Percentiles rank a stretch among this genome's conserved stretches.
Evolutionary conservation across 2,797 vertebrate species (phyloP).

Genomic region (Chanos chanos): DNA sequence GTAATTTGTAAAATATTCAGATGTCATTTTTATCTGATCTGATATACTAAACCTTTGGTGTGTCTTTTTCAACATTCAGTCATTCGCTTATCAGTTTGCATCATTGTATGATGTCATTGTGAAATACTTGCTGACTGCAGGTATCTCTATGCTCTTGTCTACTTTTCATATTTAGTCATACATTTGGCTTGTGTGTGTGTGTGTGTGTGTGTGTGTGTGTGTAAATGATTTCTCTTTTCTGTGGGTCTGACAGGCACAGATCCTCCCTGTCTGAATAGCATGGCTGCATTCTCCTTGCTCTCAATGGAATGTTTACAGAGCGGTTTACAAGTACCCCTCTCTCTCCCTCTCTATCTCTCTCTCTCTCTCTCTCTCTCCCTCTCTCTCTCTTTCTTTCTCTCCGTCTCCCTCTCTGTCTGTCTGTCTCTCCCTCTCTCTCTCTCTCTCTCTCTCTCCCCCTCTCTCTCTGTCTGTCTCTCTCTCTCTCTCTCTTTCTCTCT

Average conservation of each 20-base stretch:
- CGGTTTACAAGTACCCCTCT: slow-evolving; percentile 39
- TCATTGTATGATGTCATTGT: too few species aligned
- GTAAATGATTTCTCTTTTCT: too few species aligned
- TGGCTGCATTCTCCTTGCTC: slow-evolving; percentile 43
- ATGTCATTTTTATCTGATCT: too few species aligned
- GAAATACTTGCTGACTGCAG: too few species aligned
- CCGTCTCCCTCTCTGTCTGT: slow-evolving; percentile 18
- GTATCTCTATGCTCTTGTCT: too few species aligned
- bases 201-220: too few species aligned
- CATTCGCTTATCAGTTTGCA: too few species aligned
- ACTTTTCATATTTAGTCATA: too few species aligned
- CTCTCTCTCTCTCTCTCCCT: slow-evolving; percentile 7
- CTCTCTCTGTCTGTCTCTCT: not conserved
- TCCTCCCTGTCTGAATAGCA: slow-evolving; percentile 16
- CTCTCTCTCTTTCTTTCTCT: slow-evolving; percentile 21
- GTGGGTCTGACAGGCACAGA: slow-evolving; percentile 6
- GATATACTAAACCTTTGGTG: too few species aligned
- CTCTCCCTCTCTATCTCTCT: not conserved
- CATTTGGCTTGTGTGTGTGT: too few species aligned
- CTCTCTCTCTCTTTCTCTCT: slow-evolving; percentile 18
- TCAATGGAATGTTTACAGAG: slow-evolving; percentile 49
- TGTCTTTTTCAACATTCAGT: too few species aligned
- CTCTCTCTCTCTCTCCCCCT: not conserved
- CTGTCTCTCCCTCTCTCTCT: slow-evolving; percentile 36
- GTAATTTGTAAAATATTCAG: too few species aligned